Conservation (phyloP, 2,113 vertebrate genomes). For the Calyptomena viridis region DNA sequence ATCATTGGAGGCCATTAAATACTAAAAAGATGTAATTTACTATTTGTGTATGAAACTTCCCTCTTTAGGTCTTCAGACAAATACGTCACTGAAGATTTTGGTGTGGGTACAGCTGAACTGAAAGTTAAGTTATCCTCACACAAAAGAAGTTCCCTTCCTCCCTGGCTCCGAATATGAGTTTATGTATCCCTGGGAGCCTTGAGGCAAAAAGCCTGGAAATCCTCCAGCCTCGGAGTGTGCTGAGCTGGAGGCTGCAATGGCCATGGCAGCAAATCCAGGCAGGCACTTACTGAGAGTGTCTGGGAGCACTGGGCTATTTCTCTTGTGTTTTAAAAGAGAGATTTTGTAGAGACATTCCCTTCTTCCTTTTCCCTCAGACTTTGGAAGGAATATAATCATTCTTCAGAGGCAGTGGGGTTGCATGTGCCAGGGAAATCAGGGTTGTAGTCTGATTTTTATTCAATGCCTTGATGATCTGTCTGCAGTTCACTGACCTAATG, state of each 20-base stretch:
- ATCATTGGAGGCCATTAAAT: not conserved
- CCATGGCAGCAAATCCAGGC: not conserved
- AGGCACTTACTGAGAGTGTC: not conserved
- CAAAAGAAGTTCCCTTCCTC: not conserved
- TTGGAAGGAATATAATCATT: accelerated
- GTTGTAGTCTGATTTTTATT: not conserved
- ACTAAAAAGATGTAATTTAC: not conserved
- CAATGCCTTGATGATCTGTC: not conserved
- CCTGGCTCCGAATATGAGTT: not conserved
- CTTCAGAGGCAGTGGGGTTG: not conserved
- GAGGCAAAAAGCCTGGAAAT: slow-evolving; percentile 1
- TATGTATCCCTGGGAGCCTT: not conserved
- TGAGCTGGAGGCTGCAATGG: not conserved
- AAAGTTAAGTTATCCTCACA: not conserved
- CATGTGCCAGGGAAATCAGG: not conserved
- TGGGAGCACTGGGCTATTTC: not conserved
- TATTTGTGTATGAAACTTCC: not conserved
- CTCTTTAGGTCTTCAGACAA: not conserved
- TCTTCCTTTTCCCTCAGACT: not conserved
- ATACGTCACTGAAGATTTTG: not conserved
- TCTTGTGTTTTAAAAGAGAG: not conserved
- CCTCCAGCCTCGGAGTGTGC: not conserved
- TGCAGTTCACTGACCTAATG: not conserved
- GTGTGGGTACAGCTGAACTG: not conserved
- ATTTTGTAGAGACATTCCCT: not conserved